A percentile compares a stretch with the other conserved stretches of the same genome.
Conservation (phyloP, 2,113 vertebrate genomes). For the Gracilinanus agilis region DNA sequence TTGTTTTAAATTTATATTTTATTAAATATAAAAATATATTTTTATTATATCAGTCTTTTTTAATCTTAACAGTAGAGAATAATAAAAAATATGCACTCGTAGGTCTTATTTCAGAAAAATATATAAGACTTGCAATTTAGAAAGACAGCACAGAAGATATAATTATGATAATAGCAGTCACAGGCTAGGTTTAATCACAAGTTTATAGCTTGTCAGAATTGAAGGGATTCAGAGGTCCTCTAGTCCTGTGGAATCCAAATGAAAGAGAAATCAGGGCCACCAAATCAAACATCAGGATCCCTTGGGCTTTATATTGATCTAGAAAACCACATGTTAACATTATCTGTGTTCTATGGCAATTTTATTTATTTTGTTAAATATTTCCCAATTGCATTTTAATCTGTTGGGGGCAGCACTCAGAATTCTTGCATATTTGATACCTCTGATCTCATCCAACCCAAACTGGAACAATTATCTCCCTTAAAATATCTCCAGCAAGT, state of each 20-base stretch:
- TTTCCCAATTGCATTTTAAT: not conserved
- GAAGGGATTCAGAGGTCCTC: not conserved
- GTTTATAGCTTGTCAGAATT: not conserved
- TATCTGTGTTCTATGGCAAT: not conserved
- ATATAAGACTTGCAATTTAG: not conserved
- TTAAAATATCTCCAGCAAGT: not conserved
- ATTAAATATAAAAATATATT: no score
- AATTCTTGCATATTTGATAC: not conserved
- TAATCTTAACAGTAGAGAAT: no score
- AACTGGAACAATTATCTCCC: not conserved
- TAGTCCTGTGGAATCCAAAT: not conserved
- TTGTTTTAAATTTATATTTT: no score
- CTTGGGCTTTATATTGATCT: not conserved
- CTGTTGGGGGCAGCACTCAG: not conserved
- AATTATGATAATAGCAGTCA: not conserved
- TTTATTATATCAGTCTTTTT: no score
- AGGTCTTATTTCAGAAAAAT: not conserved
- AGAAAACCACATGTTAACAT: not conserved
- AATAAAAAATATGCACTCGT: not conserved
- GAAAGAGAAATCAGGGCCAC: not conserved
- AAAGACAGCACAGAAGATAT: not conserved
- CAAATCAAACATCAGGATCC: not conserved
- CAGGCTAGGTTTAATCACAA: not conserved
- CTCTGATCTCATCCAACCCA: not conserved
- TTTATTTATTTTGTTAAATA: not conserved